Evolutionary conservation across 1,140 invertebrate species (phyloP), one percentile per base, ranked within the genome.

Genomic region (Drosophila athabasca): DNA sequence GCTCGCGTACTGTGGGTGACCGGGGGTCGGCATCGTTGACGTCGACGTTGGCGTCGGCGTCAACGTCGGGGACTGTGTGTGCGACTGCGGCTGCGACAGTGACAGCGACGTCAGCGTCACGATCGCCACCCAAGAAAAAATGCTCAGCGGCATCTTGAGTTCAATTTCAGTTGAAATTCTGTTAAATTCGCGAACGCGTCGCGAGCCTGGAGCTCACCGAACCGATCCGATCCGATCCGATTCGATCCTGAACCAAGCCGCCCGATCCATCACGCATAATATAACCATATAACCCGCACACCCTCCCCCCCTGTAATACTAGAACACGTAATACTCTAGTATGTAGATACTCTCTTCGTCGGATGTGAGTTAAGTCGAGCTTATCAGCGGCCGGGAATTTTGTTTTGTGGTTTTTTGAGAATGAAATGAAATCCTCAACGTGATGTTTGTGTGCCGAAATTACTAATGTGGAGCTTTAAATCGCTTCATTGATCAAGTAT

Each of bases 101-200:
- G 67, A 51, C 66, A 19, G 49, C 65, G 4, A 13, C 71, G 39
- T 50, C 78, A 11, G 29, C 83, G 65, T 55, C 58, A 49, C 51
- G 46, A 67, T 59, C 66, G 74, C 82, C 78, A 85, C 82, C 78
- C 78, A 85, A 90, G 81, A 85, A 90, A 87, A 81, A 90, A 76
- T 82, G 69, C 61, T 66, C 71, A 60, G 60, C 67, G 71, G 82
- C 87, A 90, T 90, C 80, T 90, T 90, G 78, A 79, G 70, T 90
- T 85, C 69, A 81, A 76, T 79, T 90, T 90, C 82, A 90, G 85
- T 90, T 90, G 80, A 90, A 85, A 79, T 90, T 90, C 66, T 85
- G 80, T 85, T 85, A 90, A 89, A 90, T 85, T 90, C 75, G 81
- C 81, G 78, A 90, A 85, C 85, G 85, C 81, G 80, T 90, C 85